A percentile compares a stretch with the other conserved stretches of the same genome.
phyloP scores from a whole-genome alignment of 2,888 invertebrate species.

The Troilus luridus region DNA sequence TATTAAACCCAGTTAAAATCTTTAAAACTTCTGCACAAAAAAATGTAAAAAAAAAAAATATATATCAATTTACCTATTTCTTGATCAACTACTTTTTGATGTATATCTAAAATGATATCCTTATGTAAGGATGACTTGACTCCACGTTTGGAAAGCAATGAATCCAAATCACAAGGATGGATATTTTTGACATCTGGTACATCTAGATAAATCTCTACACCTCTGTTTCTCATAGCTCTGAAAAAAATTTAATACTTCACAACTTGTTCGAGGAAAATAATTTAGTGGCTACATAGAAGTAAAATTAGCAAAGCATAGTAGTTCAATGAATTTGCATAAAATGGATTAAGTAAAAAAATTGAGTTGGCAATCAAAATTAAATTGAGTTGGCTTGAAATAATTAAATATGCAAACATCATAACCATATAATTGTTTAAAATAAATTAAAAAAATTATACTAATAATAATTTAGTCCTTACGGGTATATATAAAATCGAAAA shows the following conservation, averaged over 20 bases:
- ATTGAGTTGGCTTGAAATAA: too few species aligned
- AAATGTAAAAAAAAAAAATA: background rate
- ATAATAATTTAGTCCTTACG: too few species aligned
- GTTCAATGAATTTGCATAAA: background rate
- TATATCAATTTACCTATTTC: constrained; percentile 53
- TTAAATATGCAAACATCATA: too few species aligned
- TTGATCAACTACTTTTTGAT: constrained; percentile 56
- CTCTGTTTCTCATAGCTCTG: constrained; percentile 98
- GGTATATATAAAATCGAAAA: too few species aligned
- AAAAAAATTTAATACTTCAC: constrained; percentile 64
- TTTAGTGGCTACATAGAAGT: background rate
- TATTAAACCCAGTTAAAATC: background rate
- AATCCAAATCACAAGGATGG: constrained; percentile 71
- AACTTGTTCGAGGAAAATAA: background rate
- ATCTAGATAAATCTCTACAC: constrained; percentile 86
- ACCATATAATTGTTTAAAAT: too few species aligned
- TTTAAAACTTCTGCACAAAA: background rate
- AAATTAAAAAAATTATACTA: too few species aligned
- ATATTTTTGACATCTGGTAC: constrained; percentile 66
- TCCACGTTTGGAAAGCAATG: constrained; percentile 70
- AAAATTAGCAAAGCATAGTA: background rate
- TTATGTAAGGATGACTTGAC: constrained; percentile 67
- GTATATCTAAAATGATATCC: constrained; percentile 59
- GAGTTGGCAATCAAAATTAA: too few species aligned
- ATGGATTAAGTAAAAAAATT: too few species aligned